Evolutionary conservation across 2,113 vertebrate genomes (phyloP).

Genomic region (Carettochelys insculpta): DNA sequence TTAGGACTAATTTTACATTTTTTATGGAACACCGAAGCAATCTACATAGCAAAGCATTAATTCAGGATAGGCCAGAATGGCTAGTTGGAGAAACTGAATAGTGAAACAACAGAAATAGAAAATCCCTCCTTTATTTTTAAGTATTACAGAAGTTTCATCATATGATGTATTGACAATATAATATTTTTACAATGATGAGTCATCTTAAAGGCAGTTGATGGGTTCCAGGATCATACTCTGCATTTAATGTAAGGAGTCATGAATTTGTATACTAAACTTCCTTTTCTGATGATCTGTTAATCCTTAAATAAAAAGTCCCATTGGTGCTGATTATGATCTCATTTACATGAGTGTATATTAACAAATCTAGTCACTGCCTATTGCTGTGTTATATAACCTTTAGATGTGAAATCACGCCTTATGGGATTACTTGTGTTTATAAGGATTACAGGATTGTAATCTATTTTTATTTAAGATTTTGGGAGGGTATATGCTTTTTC

Average conservation of each 20-base stretch:
- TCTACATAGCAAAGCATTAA: neutral
- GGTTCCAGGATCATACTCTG: conserved; percentile 38
- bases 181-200: conserved; percentile 67
- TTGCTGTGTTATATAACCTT: neutral
- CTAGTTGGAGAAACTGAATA: conserved; percentile 58
- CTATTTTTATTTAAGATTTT: conserved; percentile 59
- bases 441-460: conserved; percentile 51
- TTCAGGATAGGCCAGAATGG: neutral
- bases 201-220: conserved; percentile 64
- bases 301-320: conserved; percentile 54
- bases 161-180: conserved; percentile 55
- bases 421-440: conserved; percentile 56
- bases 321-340: conserved; percentile 51
- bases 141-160: conserved; percentile 62
- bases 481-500: conserved; percentile 56
- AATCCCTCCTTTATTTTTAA: conserved; percentile 69
- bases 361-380: conserved; percentile 61
- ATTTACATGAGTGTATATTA: conserved; percentile 39
- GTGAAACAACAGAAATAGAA: conserved; percentile 55
- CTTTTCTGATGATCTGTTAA: conserved; percentile 45
- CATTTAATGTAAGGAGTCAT: conserved; percentile 59
- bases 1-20: neutral
- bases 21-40: neutral
- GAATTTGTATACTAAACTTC: conserved; percentile 46
- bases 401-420: conserved; percentile 60